phyloP scores from a whole-genome alignment of 2,888 invertebrate genomes.

The Argyra leucocephala region DNA sequence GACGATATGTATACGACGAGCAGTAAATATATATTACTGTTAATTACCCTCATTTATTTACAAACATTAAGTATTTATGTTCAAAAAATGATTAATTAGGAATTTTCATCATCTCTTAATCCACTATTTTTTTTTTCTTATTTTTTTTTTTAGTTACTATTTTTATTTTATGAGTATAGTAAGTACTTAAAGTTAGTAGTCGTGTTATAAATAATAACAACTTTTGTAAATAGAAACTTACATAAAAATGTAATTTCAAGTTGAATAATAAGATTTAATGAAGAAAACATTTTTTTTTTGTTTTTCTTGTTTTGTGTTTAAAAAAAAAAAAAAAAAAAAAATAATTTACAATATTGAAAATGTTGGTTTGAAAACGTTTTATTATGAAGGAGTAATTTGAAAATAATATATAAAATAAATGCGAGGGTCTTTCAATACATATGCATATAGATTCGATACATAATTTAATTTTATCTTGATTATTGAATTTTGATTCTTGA shows the following conservation, averaged over 20 bases:
- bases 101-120: conserved; percentile 6
- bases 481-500: too few relatives aligned
- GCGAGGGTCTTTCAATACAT: too few relatives aligned
- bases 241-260: too few relatives aligned
- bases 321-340: not conserved
- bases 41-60: conserved; percentile 3
- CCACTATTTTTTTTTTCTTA: not conserved
- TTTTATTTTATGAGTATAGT: not conserved
- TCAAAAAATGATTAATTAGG: not conserved
- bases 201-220: conserved; percentile 4
- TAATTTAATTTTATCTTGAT: too few relatives aligned
- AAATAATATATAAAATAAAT: too few relatives aligned
- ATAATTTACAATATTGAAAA: too few relatives aligned
- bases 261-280: too few relatives aligned
- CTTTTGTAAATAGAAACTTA: not conserved
- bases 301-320: not conserved
- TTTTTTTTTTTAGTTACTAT: not conserved
- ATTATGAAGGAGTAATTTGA: too few relatives aligned
- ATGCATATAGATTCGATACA: too few relatives aligned
- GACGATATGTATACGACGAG: conserved; percentile 6
- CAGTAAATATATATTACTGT: conserved; percentile 1
- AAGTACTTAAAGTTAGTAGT: not conserved
- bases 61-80: not conserved
- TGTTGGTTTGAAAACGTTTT: too few relatives aligned
- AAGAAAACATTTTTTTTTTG: not conserved